These are phyloP conservation scores for Eueides isabella DNA, from an alignment of 1,140 invertebrate genomes.

Conservation along the genomic window DNA sequence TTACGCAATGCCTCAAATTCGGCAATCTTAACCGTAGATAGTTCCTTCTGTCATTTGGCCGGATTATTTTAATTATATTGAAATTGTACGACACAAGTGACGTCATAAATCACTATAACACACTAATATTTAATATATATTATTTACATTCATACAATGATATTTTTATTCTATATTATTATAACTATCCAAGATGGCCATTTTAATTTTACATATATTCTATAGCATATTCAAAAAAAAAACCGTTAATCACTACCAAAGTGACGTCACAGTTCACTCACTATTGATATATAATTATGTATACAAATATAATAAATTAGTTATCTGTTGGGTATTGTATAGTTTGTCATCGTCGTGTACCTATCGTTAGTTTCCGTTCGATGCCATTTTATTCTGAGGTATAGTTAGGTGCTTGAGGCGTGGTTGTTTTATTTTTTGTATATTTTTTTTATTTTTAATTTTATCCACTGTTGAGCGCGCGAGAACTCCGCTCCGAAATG, in stretches of 20 bases:
- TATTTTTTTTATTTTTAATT: conserved; percentile 48
- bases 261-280: neutral
- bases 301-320: neutral
- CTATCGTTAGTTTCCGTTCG: neutral
- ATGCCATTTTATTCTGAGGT: conserved; percentile 30
- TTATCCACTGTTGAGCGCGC: conserved; percentile 51
- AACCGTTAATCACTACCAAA: neutral
- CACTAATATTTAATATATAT: too few relatives aligned
- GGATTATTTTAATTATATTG: too few relatives aligned
- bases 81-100: too few relatives aligned
- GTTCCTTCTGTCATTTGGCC: too few relatives aligned
- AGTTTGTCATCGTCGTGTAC: neutral
- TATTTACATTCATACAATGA: too few relatives aligned
- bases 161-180: too few relatives aligned
- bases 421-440: conserved; percentile 51
- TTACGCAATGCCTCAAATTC: too few relatives aligned
- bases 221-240: too few relatives aligned
- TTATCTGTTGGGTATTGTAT: neutral
- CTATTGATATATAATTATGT: neutral
- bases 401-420: conserved; percentile 42
- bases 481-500: conserved; percentile 13
- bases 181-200: neutral
- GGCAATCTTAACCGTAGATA: too few relatives aligned
- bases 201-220: neutral
- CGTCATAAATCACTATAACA: too few relatives aligned